These are phyloP conservation scores for Hydrocynus forskahlii DNA, from an alignment of 2,797 vertebrate genomes.

Conservation along the genomic window DNA sequence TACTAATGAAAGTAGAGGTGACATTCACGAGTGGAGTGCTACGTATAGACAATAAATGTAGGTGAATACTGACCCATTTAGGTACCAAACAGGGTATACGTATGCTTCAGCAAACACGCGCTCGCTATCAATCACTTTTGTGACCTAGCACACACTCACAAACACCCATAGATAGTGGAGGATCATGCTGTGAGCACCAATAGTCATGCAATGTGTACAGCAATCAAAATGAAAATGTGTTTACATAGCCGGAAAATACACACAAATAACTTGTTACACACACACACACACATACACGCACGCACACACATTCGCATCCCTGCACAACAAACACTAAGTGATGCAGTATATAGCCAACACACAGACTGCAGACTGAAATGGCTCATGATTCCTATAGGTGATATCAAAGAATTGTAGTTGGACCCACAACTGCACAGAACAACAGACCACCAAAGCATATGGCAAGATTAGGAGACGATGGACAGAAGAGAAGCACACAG, in stretches of 20 bases:
- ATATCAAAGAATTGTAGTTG: constrained; percentile 48
- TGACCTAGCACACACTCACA: constrained; percentile 17
- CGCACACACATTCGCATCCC: constrained; percentile 36
- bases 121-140: constrained; percentile 5
- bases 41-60: constrained; percentile 45
- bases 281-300: no score
- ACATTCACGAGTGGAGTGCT: constrained; percentile 46
- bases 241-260: constrained; percentile 38
- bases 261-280: background rate
- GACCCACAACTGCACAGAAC: constrained; percentile 48
- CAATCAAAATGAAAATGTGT: constrained; percentile 31
- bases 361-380: constrained; percentile 50
- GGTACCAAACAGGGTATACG: constrained; percentile 31
- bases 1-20: constrained; percentile 35
- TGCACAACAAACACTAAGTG: constrained; percentile 36
- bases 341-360: constrained; percentile 49
- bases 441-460: constrained; percentile 25
- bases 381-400: constrained; percentile 56
- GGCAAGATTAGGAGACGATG: background rate
- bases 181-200: constrained; percentile 57
- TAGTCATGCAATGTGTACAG: constrained; percentile 55
- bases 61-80: constrained; percentile 45
- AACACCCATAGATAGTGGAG: constrained; percentile 38
- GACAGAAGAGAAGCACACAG: constrained; percentile 7
- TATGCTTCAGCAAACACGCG: constrained; percentile 29